Evolutionary conservation across 2,797 vertebrate genomes (phyloP).

Genomic region (Chiroxiphia lanceolata): DNA sequence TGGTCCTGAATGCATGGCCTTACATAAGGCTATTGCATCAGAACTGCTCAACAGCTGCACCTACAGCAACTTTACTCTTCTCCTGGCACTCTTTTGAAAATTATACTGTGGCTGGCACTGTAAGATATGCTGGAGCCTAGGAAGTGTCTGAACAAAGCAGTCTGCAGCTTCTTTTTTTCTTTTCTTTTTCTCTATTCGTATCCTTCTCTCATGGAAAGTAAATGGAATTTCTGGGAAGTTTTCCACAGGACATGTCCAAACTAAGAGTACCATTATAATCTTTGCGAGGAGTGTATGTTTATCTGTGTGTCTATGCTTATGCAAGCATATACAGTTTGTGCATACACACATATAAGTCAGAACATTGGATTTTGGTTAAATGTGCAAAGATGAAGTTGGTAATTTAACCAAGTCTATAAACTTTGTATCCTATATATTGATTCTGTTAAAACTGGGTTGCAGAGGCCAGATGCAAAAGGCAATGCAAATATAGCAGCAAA

Average conservation of each 20-base stretch:
- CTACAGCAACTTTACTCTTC: background rate
- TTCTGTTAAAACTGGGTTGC: background rate
- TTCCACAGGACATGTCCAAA: background rate
- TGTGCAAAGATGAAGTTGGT: background rate
- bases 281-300: background rate
- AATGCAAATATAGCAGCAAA: background rate
- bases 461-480: background rate
- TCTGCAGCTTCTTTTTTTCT: background rate
- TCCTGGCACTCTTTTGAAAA: background rate
- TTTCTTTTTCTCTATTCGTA: background rate
- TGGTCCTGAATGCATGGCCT: background rate
- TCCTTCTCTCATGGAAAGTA: background rate
- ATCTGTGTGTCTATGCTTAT: background rate
- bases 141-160: background rate
- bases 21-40: background rate
- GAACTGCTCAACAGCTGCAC: background rate
- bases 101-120: background rate
- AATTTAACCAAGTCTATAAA: background rate
- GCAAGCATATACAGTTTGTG: background rate
- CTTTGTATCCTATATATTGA: background rate
- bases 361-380: background rate
- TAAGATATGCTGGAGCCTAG: background rate
- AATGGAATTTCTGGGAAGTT: background rate
- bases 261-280: background rate
- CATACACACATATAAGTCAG: background rate